Percentiles rank a stretch among this genome's conserved stretches.
Evolutionary conservation across 2,888 invertebrate genomes (phyloP).

Genomic region (Aphodius sticticus): DNA sequence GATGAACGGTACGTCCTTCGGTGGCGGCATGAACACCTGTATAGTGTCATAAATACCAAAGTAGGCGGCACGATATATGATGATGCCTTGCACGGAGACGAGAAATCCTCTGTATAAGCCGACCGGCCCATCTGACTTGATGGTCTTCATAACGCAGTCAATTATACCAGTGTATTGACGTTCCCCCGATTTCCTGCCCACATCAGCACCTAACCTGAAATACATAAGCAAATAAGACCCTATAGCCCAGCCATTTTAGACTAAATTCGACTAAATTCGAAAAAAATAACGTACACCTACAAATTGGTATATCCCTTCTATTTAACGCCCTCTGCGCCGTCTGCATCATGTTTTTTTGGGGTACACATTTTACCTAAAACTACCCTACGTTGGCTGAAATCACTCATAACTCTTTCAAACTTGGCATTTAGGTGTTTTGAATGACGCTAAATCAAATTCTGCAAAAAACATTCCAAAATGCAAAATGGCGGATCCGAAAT

Average conservation of each 20-base stretch:
- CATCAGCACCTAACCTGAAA: constrained; percentile 73
- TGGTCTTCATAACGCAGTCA: constrained; percentile 86
- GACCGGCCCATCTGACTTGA: constrained; percentile 82
- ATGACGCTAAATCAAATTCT: too few relatives aligned
- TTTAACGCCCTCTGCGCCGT: too few relatives aligned
- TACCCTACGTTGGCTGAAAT: too few relatives aligned
- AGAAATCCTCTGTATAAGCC: constrained; percentile 95
- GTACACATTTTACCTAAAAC: too few relatives aligned
- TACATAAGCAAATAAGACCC: constrained; percentile 7
- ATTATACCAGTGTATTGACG: constrained; percentile 91
- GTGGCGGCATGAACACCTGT: constrained; percentile 90
- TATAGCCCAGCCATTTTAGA: background rate
- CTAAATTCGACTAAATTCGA: too few relatives aligned
- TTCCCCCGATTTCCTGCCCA: constrained; percentile 75
- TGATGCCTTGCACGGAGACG: constrained; percentile 95
- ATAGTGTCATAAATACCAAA: constrained; percentile 97
- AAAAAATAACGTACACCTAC: too few relatives aligned
- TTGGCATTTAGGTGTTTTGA: too few relatives aligned
- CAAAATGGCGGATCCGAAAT: too few relatives aligned
- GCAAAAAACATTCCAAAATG: too few relatives aligned
- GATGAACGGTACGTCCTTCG: constrained; percentile 90
- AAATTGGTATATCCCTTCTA: too few relatives aligned
- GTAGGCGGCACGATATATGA: constrained; percentile 95
- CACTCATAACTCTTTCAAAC: too few relatives aligned
- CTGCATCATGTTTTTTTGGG: too few relatives aligned